Evolutionary conservation across 2,113 vertebrate species (phyloP), one percentile per base, ranked within the genome.

Genomic region (Poicephalus gulielmi): DNA sequence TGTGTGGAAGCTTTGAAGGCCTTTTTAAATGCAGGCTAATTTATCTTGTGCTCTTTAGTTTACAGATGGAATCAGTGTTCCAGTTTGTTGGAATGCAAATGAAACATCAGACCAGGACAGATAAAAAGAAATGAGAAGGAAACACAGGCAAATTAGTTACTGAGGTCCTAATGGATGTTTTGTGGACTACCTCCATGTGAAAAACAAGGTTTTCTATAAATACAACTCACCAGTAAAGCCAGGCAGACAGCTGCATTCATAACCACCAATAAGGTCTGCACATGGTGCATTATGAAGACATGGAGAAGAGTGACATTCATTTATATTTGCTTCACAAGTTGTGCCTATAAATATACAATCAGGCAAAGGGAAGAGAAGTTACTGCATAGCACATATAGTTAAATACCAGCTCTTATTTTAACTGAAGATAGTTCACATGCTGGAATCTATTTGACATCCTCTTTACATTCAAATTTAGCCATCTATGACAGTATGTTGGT

Each of bases 271-370:
- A n/a, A 98, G 92, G 84, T 99, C 98, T 86, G 96, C 28, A 91
- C 98, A 99, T 2, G 96, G 98, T 69, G 96, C 97, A 27, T 97
- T 98, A 93, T 98, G 97, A 60, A 97, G 89, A 84, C 98, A 99
- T 15, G 97, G 98, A 37, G 96, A 98, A n/a, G 97, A 98, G 11
- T 95, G 86, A 86, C 98, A 98, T 91, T 98, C 98, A 53, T 99
- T 97, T 89, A 97, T 92, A 88, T 98, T 97, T 95, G 98, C 96
- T 97, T 99, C 98, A 98, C 98, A 99, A 86, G 95, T 92, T 78
- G 82, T 57, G 17, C 98, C 98, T 98, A 91, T 62, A 79, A 88
- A 77, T 28, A 66, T 1, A 88, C 5, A 74, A 27, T 31, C 33
- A 76, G 35, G 15, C 7, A 90, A 60, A 46, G 16, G 25, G 16